phyloP scores from a whole-genome alignment of 2,113 vertebrate genomes.

The western clawed frog (Xenopus tropicalis) region UCB_Xtro_10.0 CM004444.2:125296501-125297000 shows the following conservation, averaged over 20 bases:
- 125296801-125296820: slow-evolving; percentile 92
- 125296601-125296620: too few relatives aligned
- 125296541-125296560: too few relatives aligned
- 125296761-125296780: slow-evolving; percentile 94
- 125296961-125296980: background rate
- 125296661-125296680: too few relatives aligned
- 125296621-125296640: too few relatives aligned
- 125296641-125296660: too few relatives aligned
- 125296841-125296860: slow-evolving; percentile 90
- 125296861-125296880: slow-evolving; percentile 93
- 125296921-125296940: slow-evolving; percentile 70
- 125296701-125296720: background rate
- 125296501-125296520: too few relatives aligned
- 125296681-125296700: too few relatives aligned
- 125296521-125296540: too few relatives aligned
- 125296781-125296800: slow-evolving; percentile 84
- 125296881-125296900: slow-evolving; percentile 81
- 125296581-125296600: too few relatives aligned
- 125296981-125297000: background rate
- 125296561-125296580: too few relatives aligned
- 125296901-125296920: slow-evolving; percentile 77
- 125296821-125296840: slow-evolving; percentile 87
- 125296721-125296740: slow-evolving; percentile 87
- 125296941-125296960: slow-evolving; percentile 17
- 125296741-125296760: slow-evolving; percentile 91